These are phyloP conservation scores for Oncorhynchus mykiss DNA, from an alignment of 2,113 vertebrate species.

Conservation along the genomic window DNA sequence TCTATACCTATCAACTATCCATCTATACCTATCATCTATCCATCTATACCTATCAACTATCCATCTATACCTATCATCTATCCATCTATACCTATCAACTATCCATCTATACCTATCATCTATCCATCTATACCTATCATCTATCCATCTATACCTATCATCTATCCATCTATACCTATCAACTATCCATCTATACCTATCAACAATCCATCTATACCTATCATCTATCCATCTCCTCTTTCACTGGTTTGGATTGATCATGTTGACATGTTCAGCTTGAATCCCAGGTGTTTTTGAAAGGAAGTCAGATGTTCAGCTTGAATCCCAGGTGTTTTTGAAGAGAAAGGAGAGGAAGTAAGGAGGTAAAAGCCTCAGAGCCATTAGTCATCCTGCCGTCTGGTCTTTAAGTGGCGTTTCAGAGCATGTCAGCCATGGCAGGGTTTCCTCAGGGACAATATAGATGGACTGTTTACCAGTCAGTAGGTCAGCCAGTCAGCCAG, in stretches of 20 bases:
- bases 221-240: conserved; percentile 10
- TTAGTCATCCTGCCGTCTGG: conserved; percentile 60
- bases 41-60: no score
- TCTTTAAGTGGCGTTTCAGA: conserved; percentile 69
- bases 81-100: no score
- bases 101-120: no score
- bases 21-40: no score
- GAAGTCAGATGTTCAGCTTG: no score
- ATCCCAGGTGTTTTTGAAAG: conserved; percentile 13
- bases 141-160: no score
- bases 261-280: neutral
- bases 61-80: no score
- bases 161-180: neutral
- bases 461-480: conserved; percentile 68
- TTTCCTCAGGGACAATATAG: conserved; percentile 65
- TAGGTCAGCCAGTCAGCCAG: no score
- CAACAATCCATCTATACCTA: no score
- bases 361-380: conserved; percentile 27
- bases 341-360: conserved; percentile 5
- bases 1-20: no score
- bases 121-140: no score
- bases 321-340: conserved; percentile 14
- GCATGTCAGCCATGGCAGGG: conserved; percentile 49
- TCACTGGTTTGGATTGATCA: conserved; percentile 31
- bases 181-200: conserved; percentile 40